Evolutionary conservation across 1,140 invertebrate species (phyloP).

Genomic region (Solenopsis fugax): DNA sequence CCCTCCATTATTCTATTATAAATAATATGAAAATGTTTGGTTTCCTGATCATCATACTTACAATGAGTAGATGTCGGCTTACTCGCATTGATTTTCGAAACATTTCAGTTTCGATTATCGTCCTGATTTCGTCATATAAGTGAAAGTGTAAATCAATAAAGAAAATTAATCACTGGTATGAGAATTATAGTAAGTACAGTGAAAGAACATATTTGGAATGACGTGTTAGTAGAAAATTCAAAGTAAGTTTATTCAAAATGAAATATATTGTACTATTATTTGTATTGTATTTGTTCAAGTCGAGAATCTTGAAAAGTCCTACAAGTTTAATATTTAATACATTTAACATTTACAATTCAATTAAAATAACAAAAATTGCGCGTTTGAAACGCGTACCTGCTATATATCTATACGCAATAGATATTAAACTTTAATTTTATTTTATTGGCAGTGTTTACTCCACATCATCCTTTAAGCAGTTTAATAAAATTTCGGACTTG

Average conservation of each 20-base stretch:
- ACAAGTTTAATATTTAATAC: slow-evolving; percentile 13
- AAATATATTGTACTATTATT: slow-evolving; percentile 7
- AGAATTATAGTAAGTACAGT: background rate
- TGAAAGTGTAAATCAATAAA: slow-evolving; percentile 17
- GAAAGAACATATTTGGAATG: background rate
- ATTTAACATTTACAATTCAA: slow-evolving; percentile 11
- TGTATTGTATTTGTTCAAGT: slow-evolving; percentile 13
- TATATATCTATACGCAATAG: background rate
- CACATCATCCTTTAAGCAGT: slow-evolving; percentile 72
- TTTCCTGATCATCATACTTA: background rate
- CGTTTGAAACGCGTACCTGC: background rate
- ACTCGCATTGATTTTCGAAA: slow-evolving; percentile 6
- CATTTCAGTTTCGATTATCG: slow-evolving; percentile 2
- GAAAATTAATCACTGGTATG: background rate
- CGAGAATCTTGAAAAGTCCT: background rate
- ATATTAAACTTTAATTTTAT: slow-evolving; percentile 51
- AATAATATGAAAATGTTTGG: slow-evolving; percentile 34
- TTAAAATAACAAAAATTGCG: slow-evolving; percentile 1
- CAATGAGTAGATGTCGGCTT: background rate
- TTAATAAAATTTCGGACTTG: slow-evolving; percentile 38
- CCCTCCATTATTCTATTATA: slow-evolving; percentile 14
- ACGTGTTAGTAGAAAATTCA: slow-evolving; percentile 32
- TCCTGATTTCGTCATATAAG: background rate
- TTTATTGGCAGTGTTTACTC: slow-evolving; percentile 76
- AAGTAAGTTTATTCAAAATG: slow-evolving; percentile 34